phyloP scores from a whole-genome alignment of 2,888 invertebrate species.

The Xestia ashworthii region DNA sequence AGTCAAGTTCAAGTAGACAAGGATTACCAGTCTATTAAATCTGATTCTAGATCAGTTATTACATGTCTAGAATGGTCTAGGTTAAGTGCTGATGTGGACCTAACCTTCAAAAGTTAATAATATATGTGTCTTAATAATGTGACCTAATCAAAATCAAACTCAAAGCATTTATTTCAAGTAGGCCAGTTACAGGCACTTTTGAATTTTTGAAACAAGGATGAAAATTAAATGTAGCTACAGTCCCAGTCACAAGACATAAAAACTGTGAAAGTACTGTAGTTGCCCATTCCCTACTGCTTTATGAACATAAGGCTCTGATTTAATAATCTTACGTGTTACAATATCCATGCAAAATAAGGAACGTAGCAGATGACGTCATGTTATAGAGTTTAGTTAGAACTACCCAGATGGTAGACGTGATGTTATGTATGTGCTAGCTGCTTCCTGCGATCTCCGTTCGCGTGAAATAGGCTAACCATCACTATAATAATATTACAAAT shows the following conservation, averaged over 20 bases:
- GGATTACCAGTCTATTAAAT: constrained; percentile 37
- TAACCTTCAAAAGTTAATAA: constrained; percentile 7
- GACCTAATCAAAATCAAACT: background rate
- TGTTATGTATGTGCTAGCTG: background rate
- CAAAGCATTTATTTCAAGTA: too few species aligned
- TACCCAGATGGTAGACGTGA: background rate
- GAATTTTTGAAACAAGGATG: too few species aligned
- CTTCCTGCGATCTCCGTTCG: too few species aligned
- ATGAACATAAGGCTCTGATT: background rate
- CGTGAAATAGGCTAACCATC: too few species aligned
- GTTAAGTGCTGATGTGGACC: background rate
- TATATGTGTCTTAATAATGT: background rate
- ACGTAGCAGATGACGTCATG: background rate
- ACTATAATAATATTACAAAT: too few species aligned
- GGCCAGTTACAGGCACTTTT: too few species aligned
- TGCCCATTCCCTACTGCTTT: too few species aligned
- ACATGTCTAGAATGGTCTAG: constrained; percentile 5
- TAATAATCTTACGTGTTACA: background rate
- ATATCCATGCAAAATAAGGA: background rate
- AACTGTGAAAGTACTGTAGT: too few species aligned
- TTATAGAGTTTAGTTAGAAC: background rate
- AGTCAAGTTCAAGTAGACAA: constrained; percentile 47
- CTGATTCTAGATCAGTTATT: constrained; percentile 22
- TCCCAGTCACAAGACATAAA: too few species aligned
- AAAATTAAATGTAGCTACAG: too few species aligned